Base-by-base conservation (phyloP, 2,888 invertebrate species). In the Microplitis manilae region DNA sequence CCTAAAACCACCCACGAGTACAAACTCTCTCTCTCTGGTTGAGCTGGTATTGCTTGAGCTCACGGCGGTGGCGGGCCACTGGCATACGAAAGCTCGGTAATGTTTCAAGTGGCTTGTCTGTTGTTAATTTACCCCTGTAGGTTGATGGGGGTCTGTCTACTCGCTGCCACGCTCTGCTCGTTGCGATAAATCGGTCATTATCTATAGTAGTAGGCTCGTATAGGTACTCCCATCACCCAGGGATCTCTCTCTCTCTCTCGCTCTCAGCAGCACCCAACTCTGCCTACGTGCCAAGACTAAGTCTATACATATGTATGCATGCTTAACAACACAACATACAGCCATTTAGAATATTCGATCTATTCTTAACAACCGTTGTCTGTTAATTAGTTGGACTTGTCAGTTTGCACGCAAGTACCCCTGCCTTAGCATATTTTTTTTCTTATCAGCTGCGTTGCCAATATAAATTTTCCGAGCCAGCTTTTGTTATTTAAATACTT, bases 41-140 rank as follows among this genome's bases (percentile, higher is more conserved):
- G 30, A 30, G 8, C 8, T 13, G 8, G 50, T 50, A 13, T 50
- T 50, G 50, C 50, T 50, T 50, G 50, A 50, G 50, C 50, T 50
- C 50, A 8, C 13, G 13, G 50, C 2, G 50, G 72, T 61, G 64
- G 71, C 73, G 60, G 41, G 13, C 72, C 60, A 40, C 68, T 30
- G 20, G 73, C 61, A 69, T 75, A 85, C 85, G 84, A 87, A 86
- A 85, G 85, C 87, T 85, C 84, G 87, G 87, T 87, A 88, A 88
- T 89, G 88, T 88, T 88, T 89, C 89, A 88, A 89, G 88, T 87
- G 87, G 87, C 87, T 87, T 87, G 88, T 88, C 88, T 86, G 88
- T 88, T 88, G 88, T 88, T 88, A 88, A 89, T 89, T 89, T 87
- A 88, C 86, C 87, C 82, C 79, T 78, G 84, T 83, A 84, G 79